Evolutionary conservation across 2,797 vertebrate species (phyloP), one percentile per base, ranked within the genome.

Genomic region (Onychomys leucogaster): DNA sequence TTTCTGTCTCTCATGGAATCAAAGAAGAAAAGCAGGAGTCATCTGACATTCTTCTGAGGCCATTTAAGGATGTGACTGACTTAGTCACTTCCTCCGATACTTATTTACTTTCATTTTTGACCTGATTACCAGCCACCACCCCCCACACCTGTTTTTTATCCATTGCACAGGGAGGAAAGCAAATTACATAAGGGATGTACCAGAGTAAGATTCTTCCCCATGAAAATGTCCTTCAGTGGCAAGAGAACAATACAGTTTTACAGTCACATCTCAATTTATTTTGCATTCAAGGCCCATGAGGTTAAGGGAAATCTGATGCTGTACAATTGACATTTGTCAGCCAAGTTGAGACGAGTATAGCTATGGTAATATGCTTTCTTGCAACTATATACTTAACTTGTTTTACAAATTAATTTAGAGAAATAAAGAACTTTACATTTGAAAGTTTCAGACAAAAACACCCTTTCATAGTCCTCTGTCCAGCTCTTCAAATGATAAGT

Each of bases 41-140:
- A 98, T 96, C 88, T 61, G 11, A 91, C 89, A 92, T 97, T 85
- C 96, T 96, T 97, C 67, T 43, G 90, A 96, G 96, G 89, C 6
- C 12, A 88, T 85, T 23, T 63, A 73, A 92, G 90, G 91, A 85
- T 86, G 73, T 82, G 69, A 87, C 21, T 63, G 83, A 63, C 46
- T 92, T 77, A 77, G 46, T 89, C 77, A 76, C n/a, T 94, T 97
- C 94, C 94, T 90, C 32, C 63, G 80, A 46, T 2, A 23, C 65
- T 21, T 96, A 34, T 27, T 78, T 96, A 96, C 90, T 76, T 86
- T 96, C 91, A 91, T 21, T 19, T 41, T 73, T 16, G 7, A 90
- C 91, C 73, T 63, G 86, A 55, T 78, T 91, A 96, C 89, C 14
- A 93, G 75, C 32, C n/a, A n/a, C n/a, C n/a, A n/a, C 23, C 19